Evolutionary conservation across 35 echinoderm and acorn worm species (phyloP).

Genomic region (Eucidaris tribuloides): DNA sequence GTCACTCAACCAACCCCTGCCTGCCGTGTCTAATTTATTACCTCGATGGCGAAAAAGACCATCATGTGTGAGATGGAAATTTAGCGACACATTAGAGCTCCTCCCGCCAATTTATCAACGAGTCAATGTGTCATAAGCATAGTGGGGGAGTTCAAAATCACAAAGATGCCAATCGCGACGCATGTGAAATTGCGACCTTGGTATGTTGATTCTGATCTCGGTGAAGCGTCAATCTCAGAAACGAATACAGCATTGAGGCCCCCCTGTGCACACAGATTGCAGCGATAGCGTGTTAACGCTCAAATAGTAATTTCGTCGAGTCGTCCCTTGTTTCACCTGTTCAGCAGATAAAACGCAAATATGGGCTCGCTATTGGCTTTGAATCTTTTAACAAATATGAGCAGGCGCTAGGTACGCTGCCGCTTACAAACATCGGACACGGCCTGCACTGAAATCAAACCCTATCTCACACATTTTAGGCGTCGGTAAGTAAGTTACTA

Average conservation of each 20-base stretch:
- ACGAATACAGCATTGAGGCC: slow-evolving; percentile 20
- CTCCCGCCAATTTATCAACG: background rate
- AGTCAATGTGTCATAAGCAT: slow-evolving; percentile 1
- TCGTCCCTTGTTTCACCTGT: slow-evolving; percentile 28
- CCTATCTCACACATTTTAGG: slow-evolving; percentile 18
- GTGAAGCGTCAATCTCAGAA: slow-evolving; percentile 27
- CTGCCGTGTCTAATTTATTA: slow-evolving; percentile 21
- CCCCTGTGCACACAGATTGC: slow-evolving; percentile 28
- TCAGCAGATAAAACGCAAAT: slow-evolving; percentile 26
- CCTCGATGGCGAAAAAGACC: background rate
- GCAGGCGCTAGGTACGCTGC: background rate
- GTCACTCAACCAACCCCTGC: no score
- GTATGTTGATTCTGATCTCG: slow-evolving; percentile 31
- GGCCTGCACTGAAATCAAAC: background rate
- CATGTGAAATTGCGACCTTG: slow-evolving; percentile 34
- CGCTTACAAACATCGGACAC: slow-evolving; percentile 18
- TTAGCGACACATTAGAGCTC: slow-evolving; percentile 4
- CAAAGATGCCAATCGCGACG: slow-evolving; percentile 5
- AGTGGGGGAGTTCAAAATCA: background rate
- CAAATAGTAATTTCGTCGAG: slow-evolving; percentile 24
- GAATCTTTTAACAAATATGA: slow-evolving; percentile 15
- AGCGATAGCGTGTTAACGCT: slow-evolving; percentile 32
- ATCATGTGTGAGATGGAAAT: background rate
- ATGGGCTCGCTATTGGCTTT: slow-evolving; percentile 18
- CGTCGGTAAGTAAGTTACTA: background rate